Conservation (phyloP, 2,888 invertebrate species). For the Pterostichus niger region DNA sequence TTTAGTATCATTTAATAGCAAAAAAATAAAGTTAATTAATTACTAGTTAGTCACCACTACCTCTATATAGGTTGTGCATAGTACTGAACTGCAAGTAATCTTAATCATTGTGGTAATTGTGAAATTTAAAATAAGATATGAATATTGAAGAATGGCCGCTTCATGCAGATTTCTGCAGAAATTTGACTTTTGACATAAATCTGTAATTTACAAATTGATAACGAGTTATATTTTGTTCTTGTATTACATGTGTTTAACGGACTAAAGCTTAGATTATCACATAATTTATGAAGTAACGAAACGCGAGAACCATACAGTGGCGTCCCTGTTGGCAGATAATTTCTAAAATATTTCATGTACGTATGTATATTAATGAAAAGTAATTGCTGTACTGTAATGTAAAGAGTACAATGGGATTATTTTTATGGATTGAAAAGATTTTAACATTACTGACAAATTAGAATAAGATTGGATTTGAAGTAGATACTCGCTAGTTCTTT, state of each 20-base stretch:
- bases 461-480: too few relatives aligned
- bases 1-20: too few relatives aligned
- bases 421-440: too few relatives aligned
- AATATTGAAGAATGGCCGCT: neutral
- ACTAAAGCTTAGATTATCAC: constrained; percentile 53
- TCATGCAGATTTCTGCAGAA: neutral
- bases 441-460: too few relatives aligned
- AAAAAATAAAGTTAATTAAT: too few relatives aligned
- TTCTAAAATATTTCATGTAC: neutral
- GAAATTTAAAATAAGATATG: too few relatives aligned
- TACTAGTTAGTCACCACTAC: too few relatives aligned
- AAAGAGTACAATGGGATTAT: too few relatives aligned
- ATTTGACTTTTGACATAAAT: neutral
- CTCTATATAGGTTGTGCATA: too few relatives aligned
- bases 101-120: too few relatives aligned
- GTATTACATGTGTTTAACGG: constrained; percentile 55
- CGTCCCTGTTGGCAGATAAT: neutral
- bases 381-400: neutral
- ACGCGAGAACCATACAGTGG: constrained; percentile 8
- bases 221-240: constrained; percentile 31
- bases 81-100: too few relatives aligned
- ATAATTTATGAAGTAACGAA: constrained; percentile 57
- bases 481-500: too few relatives aligned
- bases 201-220: constrained; percentile 59
- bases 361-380: neutral